phyloP scores from a whole-genome alignment of 2,797 vertebrate genomes.

The Miichthys miiuy region DNA sequence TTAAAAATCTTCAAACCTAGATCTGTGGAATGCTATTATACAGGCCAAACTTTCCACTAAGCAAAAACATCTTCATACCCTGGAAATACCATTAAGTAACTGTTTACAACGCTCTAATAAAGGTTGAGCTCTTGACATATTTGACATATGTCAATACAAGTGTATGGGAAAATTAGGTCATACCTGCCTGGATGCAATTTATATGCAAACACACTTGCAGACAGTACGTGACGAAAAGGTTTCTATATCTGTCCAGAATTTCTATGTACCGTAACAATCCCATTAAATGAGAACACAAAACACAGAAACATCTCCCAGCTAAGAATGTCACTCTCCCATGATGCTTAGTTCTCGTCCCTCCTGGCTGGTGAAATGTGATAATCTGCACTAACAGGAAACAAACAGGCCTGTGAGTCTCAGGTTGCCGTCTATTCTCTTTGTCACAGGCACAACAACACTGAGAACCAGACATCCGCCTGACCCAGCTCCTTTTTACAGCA shows the following conservation, averaged over 20 bases:
- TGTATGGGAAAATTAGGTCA: neutral
- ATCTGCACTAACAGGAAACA: constrained; percentile 79
- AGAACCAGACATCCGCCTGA: constrained; percentile 71
- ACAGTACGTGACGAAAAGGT: constrained; percentile 4
- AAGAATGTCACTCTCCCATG: constrained; percentile 66
- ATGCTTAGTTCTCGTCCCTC: constrained; percentile 58
- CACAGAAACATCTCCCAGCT: constrained; percentile 44
- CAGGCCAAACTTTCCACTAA: constrained; percentile 25
- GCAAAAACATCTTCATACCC: neutral
- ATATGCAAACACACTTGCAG: constrained; percentile 5
- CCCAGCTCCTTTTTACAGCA: constrained; percentile 42
- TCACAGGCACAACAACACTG: constrained; percentile 59
- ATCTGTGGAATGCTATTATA: constrained; percentile 56
- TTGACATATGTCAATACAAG: neutral
- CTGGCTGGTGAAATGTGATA: constrained; percentile 79
- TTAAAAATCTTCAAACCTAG: constrained; percentile 7
- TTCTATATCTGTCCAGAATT: constrained; percentile 19
- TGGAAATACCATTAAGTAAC: neutral
- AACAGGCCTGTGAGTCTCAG: constrained; percentile 71
- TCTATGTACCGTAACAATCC: constrained; percentile 34
- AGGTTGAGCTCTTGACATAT: constrained; percentile 18
- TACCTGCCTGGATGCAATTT: neutral
- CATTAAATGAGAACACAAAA: constrained; percentile 44
- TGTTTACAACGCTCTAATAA: neutral
- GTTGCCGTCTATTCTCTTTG: constrained; percentile 74